Evolutionary conservation across 2,797 vertebrate species (phyloP).

Genomic region (Cetoscarus ocellatus): DNA sequence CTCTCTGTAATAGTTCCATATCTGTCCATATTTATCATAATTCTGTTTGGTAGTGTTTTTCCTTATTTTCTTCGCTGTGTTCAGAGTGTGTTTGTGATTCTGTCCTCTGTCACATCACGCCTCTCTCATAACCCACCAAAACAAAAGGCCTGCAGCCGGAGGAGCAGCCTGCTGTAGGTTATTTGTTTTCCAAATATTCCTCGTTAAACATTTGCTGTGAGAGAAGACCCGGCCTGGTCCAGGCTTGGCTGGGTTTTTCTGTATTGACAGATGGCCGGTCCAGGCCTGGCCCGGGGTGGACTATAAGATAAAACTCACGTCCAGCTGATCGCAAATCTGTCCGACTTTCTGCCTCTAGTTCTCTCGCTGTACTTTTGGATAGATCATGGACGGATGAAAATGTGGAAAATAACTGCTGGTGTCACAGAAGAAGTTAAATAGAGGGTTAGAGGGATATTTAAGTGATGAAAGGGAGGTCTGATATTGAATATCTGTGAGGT

Average conservation of each 20-base stretch:
- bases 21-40: background rate
- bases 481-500: too few relatives aligned
- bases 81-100: background rate
- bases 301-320: constrained; percentile 52
- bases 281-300: constrained; percentile 53
- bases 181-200: constrained; percentile 47
- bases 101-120: background rate
- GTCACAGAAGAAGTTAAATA: too few relatives aligned
- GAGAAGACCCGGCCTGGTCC: constrained; percentile 30
- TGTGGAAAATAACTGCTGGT: background rate
- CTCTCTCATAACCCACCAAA: constrained; percentile 10
- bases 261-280: constrained; percentile 57
- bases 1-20: background rate
- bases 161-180: constrained; percentile 17
- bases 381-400: background rate
- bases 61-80: background rate
- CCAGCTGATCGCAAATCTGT: constrained; percentile 68
- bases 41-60: background rate
- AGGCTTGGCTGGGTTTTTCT: constrained; percentile 45
- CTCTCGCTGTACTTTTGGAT: constrained; percentile 1
- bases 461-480: too few relatives aligned
- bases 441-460: too few relatives aligned
- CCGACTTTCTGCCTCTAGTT: constrained; percentile 20
- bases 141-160: background rate
- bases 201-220: constrained; percentile 42